These are phyloP conservation scores for Silurus aristotelis DNA, from an alignment of 2,797 vertebrate genomes.

Conservation along the genomic window DNA sequence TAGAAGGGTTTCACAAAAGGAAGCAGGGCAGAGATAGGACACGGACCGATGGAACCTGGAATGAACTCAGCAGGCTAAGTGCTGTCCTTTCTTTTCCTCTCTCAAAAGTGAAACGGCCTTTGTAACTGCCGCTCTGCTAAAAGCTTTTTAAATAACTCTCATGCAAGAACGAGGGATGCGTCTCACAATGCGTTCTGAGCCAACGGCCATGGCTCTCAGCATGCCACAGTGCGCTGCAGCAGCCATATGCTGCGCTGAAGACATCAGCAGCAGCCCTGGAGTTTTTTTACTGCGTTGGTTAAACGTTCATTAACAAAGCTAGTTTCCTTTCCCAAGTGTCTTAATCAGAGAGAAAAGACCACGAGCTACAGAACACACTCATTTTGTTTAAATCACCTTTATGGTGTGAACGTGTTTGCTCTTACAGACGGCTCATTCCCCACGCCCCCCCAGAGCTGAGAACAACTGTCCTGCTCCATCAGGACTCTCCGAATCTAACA, in stretches of 20 bases:
- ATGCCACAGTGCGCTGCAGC: neutral
- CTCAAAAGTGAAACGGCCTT: slow-evolving; percentile 26
- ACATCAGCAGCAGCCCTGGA: slow-evolving; percentile 34
- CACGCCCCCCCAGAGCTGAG: slow-evolving; percentile 28
- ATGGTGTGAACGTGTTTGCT: slow-evolving; percentile 16
- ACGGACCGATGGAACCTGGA: slow-evolving; percentile 2
- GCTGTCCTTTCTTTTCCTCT: slow-evolving; percentile 31
- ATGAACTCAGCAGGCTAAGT: slow-evolving; percentile 39
- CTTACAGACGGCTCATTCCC: slow-evolving; percentile 28
- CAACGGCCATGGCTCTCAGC: slow-evolving; percentile 10
- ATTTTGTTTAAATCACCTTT: slow-evolving; percentile 34
- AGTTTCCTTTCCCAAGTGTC: slow-evolving; percentile 3
- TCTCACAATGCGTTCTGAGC: slow-evolving; percentile 32
- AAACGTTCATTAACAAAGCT: slow-evolving; percentile 46
- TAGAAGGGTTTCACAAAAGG: slow-evolving; percentile 16
- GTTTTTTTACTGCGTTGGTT: slow-evolving; percentile 22
- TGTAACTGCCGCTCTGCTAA: slow-evolving; percentile 35
- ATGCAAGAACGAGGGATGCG: slow-evolving; percentile 14
- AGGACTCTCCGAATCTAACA: slow-evolving; percentile 20
- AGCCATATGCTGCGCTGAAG: slow-evolving; percentile 15
- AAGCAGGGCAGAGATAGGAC: neutral
- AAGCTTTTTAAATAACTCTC: slow-evolving; percentile 45
- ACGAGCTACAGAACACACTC: slow-evolving; percentile 23
- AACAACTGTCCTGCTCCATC: slow-evolving; percentile 34
- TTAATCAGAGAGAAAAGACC: slow-evolving; percentile 30